A percentile compares a stretch with the other conserved stretches of the same genome.
phyloP scores from a whole-genome alignment of 1,140 invertebrate species.

The Ceratosolen solmsi region DNA sequence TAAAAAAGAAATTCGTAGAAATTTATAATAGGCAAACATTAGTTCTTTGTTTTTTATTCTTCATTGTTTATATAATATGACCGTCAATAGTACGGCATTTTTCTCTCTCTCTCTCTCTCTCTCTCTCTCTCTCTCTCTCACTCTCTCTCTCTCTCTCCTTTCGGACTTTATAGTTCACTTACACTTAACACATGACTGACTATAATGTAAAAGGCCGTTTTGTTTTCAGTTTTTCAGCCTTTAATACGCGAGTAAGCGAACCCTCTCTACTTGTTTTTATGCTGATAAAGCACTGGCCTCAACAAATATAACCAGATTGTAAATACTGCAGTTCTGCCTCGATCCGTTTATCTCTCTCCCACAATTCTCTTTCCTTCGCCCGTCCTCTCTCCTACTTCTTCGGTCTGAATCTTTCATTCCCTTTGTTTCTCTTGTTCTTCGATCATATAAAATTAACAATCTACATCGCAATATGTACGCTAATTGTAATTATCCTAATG shows the following conservation, averaged over 20 bases:
- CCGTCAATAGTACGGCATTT: no score
- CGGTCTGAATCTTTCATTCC: neutral
- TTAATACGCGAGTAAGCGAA: constrained; percentile 40
- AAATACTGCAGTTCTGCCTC: constrained; percentile 30
- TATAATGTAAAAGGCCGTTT: constrained; percentile 40
- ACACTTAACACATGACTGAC: constrained; percentile 40
- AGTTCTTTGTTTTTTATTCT: neutral
- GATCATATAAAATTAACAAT: constrained; percentile 34
- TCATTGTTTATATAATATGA: neutral
- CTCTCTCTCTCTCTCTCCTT: constrained; percentile 21
- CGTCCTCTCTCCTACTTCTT: neutral
- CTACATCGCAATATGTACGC: constrained; percentile 15
- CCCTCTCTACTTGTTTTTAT: neutral
- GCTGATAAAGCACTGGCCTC: neutral
- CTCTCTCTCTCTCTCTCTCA: neutral
- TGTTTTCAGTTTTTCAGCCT: constrained; percentile 55
- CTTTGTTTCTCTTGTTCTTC: neutral
- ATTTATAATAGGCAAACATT: constrained; percentile 16
- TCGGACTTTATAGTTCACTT: neutral
- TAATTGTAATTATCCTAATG: constrained; percentile 32
- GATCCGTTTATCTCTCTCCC: neutral
- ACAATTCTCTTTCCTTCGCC: neutral
- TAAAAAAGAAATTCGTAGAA: constrained; percentile 25
- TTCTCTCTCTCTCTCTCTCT: neutral
- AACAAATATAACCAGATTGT: constrained; percentile 33